Evolutionary conservation across 1,140 invertebrate species (phyloP).

Genomic region (Oreohelix idahoensis): DNA sequence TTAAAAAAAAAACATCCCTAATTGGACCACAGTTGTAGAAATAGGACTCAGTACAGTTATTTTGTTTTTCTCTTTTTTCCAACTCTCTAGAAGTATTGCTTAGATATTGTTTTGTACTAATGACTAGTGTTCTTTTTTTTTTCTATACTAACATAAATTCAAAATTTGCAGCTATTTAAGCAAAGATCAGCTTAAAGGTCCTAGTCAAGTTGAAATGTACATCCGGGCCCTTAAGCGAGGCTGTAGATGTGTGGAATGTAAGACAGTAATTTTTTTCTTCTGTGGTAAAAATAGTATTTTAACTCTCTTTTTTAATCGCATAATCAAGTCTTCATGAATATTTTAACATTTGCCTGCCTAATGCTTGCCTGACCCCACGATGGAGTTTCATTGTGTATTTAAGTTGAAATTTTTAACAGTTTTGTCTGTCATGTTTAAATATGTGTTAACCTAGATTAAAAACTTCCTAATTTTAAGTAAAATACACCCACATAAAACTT

Average conservation of each 20-base stretch:
- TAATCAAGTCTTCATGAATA: not conserved
- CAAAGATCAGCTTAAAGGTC: constrained; percentile 96
- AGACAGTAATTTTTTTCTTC: constrained; percentile 37
- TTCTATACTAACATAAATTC: not conserved
- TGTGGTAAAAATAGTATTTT: not conserved
- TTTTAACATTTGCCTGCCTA: not conserved
- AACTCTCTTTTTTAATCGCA: not conserved
- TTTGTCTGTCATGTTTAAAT: too few relatives aligned
- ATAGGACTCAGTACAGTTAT: too few relatives aligned
- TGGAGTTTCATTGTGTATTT: not conserved
- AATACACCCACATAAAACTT: too few relatives aligned
- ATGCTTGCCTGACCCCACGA: not conserved
- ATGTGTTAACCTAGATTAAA: too few relatives aligned
- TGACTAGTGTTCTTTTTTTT: not conserved
- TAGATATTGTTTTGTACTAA: not conserved
- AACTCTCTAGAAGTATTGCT: too few relatives aligned
- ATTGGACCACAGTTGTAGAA: too few relatives aligned
- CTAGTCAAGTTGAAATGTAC: constrained; percentile 97
- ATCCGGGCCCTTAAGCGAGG: constrained; percentile 90
- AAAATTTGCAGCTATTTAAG: constrained; percentile 85
- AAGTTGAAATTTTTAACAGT: too few relatives aligned
- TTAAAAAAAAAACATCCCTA: too few relatives aligned
- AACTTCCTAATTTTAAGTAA: too few relatives aligned
- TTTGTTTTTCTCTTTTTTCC: too few relatives aligned
- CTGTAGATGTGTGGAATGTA: constrained; percentile 93